Evolutionary conservation across 2,888 invertebrate species (phyloP).

Genomic region (Acleris laterana): DNA sequence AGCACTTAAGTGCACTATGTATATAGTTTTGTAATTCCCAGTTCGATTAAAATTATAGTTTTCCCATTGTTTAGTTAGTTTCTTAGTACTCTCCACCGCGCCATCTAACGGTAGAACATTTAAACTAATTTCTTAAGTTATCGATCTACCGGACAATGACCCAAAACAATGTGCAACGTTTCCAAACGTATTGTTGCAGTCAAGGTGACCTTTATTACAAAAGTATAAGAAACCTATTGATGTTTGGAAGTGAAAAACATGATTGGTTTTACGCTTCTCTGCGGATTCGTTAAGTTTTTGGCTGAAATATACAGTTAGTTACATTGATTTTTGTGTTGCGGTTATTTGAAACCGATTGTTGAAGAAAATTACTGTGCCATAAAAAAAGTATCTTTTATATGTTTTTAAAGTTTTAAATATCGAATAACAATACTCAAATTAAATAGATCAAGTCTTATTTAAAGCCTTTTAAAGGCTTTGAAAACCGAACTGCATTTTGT

Average conservation of each 20-base stretch:
- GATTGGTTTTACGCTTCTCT: slow-evolving; percentile 39
- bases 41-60: neutral
- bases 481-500: no score
- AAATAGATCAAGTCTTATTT: no score
- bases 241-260: neutral
- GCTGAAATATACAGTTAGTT: slow-evolving; percentile 24
- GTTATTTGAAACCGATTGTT: slow-evolving; percentile 12
- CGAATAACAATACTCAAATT: no score
- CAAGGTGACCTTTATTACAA: slow-evolving; percentile 46
- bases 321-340: slow-evolving; percentile 7
- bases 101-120: slow-evolving; percentile 18
- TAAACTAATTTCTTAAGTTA: slow-evolving; percentile 44
- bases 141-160: slow-evolving; percentile 73
- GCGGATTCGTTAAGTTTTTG: slow-evolving; percentile 50
- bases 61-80: slow-evolving; percentile 5
- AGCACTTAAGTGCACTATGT: neutral
- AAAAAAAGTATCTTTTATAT: no score
- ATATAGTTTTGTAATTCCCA: neutral
- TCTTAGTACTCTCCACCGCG: slow-evolving; percentile 8
- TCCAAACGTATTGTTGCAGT: slow-evolving; percentile 42
- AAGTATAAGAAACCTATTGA: slow-evolving; percentile 40
- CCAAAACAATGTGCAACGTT: slow-evolving; percentile 57
- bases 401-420: no score
- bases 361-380: neutral
- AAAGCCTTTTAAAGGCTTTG: no score